Base-by-base conservation (phyloP, 1,140 invertebrate genomes). In the Orchesella cincta region DNA sequence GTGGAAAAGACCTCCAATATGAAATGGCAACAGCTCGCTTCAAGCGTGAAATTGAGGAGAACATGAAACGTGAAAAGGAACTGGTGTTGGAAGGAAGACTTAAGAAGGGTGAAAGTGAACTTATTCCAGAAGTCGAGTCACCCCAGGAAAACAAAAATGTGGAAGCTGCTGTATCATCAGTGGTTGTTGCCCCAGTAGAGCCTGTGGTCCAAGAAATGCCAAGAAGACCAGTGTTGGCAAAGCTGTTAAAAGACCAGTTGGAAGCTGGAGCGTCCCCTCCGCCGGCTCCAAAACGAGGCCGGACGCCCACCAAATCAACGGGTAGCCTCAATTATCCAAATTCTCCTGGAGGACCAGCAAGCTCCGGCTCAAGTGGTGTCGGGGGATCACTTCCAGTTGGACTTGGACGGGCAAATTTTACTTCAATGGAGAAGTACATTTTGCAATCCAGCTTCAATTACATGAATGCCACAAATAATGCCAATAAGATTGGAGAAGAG, bases 11-110 rank as follows among this genome's bases (percentile, higher is more conserved):
- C 39, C 18, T 73, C 18, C 78, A 79, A 34, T 76, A 75, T 31
- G 78, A 75, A 76, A 57, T 76, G 51, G 78, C 78, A 14, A 79
- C 78, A 31, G 74, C 78, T 0, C 75, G 78, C 46, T 74, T 79
- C 23, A 52, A 70, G 23, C 46, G 39, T 26, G 78, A 79, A 51
- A 79, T 79, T 51, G 78, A 79, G 74, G 78, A 79, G 31, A 73
- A 62, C 70, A 36, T 76, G 18, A 18, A 39, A 52, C 67, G 78
- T 18, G 78, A 79, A 51, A 70, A 64, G 35, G 78, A 79, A 29
- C 23, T 79, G 5, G 33, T 71, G 5, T 62, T 64, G 33, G 77
- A 75, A 54, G 62, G 54, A 31, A n/a, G 76, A 31, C 23, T 73
- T 34, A 77, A 77, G 26, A 36, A 73, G 39, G 23, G 18, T 26